Conservation (phyloP, 1,140 invertebrate genomes). For the Leptopilina clavipes region DNA sequence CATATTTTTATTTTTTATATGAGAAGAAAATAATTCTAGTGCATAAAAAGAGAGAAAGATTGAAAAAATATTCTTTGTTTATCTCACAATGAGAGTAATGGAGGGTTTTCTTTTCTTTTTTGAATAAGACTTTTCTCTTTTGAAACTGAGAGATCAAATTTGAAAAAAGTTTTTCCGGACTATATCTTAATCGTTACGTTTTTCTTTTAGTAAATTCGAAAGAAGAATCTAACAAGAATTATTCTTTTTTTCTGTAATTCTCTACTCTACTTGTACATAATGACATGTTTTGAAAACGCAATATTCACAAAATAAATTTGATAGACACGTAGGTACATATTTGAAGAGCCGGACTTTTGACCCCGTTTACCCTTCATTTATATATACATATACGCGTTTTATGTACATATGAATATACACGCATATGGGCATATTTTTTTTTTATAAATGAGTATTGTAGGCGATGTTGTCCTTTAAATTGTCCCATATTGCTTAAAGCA, state of each 20-base stretch:
- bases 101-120: neutral
- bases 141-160: conserved; percentile 15
- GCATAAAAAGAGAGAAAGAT: neutral
- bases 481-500: neutral
- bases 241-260: conserved; percentile 40
- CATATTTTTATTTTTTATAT: neutral
- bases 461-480: neutral
- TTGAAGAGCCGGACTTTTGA: neutral
- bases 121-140: neutral
- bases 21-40: neutral
- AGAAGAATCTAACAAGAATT: conserved; percentile 5
- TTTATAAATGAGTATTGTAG: conserved; percentile 24
- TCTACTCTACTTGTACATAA: conserved; percentile 48
- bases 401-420: conserved; percentile 16
- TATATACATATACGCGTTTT: neutral
- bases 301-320: conserved; percentile 50
- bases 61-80: neutral
- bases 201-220: neutral
- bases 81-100: neutral
- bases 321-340: conserved; percentile 16
- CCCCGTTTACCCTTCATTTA: neutral
- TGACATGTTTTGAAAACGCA: conserved; percentile 47
- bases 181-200: neutral
- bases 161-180: neutral
- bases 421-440: conserved; percentile 13